These are phyloP conservation scores for Cyphotilapia sp. DNA, from an alignment of 2,113 vertebrate genomes.

Conservation along the genomic window DNA sequence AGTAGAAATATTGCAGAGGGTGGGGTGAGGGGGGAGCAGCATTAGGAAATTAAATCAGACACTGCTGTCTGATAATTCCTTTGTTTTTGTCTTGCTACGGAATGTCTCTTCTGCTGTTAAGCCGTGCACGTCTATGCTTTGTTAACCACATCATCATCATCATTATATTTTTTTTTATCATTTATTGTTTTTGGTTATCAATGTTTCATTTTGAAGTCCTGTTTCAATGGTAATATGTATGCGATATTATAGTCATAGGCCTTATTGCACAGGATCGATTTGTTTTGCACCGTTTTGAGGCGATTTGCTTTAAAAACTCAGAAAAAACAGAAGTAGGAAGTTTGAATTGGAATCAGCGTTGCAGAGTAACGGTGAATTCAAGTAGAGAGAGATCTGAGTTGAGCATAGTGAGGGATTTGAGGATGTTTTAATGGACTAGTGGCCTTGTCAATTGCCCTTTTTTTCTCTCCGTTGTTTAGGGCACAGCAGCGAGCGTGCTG, in stretches of 20 bases:
- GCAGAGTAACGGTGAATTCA: background rate
- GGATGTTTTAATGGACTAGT: slow-evolving; percentile 56
- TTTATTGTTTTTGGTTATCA: slow-evolving; percentile 38
- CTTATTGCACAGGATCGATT: slow-evolving; percentile 68
- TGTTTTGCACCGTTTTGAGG: slow-evolving; percentile 74
- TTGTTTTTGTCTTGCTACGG: slow-evolving; percentile 47
- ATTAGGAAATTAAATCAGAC: slow-evolving; percentile 41
- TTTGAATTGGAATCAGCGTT: slow-evolving; percentile 21
- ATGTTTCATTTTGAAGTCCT: slow-evolving; percentile 40
- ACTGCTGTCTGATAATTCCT: slow-evolving; percentile 43
- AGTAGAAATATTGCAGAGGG: background rate
- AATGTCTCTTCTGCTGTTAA: slow-evolving; percentile 36
- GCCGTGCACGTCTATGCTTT: slow-evolving; percentile 41
- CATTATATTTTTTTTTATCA: slow-evolving; percentile 38
- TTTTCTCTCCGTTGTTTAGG: background rate
- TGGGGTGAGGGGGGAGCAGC: background rate
- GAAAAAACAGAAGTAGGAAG: background rate
- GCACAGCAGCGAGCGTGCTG: slow-evolving; percentile 4
- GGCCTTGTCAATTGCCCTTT: slow-evolving; percentile 60
- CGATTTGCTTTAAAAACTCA: slow-evolving; percentile 37
- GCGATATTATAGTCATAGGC: slow-evolving; percentile 53
- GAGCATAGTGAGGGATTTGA: slow-evolving; percentile 11
- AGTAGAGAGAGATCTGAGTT: background rate
- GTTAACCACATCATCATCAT: slow-evolving; percentile 37
- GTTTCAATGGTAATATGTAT: slow-evolving; percentile 31